phyloP scores from a whole-genome alignment of 2,888 invertebrate species.

The Harpalus rubripes region DNA sequence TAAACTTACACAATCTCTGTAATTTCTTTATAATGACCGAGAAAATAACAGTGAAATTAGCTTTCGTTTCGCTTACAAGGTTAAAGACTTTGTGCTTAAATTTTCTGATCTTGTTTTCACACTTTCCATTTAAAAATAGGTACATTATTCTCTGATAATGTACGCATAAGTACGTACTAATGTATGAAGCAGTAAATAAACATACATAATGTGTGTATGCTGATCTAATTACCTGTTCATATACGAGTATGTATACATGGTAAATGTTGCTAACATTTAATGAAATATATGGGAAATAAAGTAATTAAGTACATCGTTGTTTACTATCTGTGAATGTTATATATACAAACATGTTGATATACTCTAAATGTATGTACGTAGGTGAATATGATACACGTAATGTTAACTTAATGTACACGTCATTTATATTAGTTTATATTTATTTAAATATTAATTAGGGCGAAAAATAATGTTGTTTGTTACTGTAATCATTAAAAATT shows the following conservation, averaged over 20 bases:
- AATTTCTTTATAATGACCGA: conserved; percentile 9
- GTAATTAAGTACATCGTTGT: background rate
- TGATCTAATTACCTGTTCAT: background rate
- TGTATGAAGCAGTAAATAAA: no score
- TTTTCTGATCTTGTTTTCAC: background rate
- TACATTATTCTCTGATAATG: no score
- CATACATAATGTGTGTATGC: background rate
- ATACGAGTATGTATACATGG: background rate
- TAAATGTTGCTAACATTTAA: conserved; percentile 3
- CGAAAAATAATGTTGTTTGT: no score
- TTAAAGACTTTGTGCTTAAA: background rate
- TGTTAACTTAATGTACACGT: background rate
- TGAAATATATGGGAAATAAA: background rate
- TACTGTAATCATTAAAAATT: no score
- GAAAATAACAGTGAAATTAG: background rate
- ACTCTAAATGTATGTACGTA: background rate
- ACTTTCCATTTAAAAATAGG: background rate
- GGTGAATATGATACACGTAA: background rate
- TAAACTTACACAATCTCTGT: background rate
- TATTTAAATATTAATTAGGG: no score
- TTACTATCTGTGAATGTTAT: background rate
- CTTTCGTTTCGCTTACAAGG: background rate
- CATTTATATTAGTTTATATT: background rate
- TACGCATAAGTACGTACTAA: no score
- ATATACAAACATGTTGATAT: background rate